These are phyloP conservation scores for Drosophila ficusphila DNA, from an alignment of 1,140 invertebrate genomes.

Conservation along the genomic window DNA sequence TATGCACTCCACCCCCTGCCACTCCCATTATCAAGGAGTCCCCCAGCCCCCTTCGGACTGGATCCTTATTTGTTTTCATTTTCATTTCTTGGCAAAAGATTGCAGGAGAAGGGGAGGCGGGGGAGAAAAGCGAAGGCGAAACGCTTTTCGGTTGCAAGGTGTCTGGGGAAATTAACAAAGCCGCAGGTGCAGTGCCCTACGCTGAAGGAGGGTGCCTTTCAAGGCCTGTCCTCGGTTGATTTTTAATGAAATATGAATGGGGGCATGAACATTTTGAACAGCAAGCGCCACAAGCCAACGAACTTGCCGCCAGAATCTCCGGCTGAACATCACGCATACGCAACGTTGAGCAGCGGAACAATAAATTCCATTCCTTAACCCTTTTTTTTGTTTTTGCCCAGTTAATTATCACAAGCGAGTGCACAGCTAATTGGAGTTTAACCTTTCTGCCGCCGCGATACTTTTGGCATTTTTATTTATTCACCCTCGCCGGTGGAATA, in stretches of 20 bases:
- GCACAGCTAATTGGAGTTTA: conserved; percentile 71
- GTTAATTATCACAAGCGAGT: conserved; percentile 69
- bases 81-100: conserved; percentile 41
- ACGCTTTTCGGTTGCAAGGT: conserved; percentile 57
- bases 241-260: conserved; percentile 76
- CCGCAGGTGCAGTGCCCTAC: conserved; percentile 57
- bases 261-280: no score
- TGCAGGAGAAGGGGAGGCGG: conserved; percentile 8
- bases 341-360: conserved; percentile 58
- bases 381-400: conserved; percentile 28
- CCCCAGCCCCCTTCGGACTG: conserved; percentile 15
- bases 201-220: no score
- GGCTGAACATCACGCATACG: conserved; percentile 67
- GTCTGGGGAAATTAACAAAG: conserved; percentile 78
- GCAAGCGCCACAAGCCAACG: conserved; percentile 32
- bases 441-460: conserved; percentile 24
- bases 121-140: no score
- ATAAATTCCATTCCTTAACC: conserved; percentile 29
- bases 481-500: conserved; percentile 16
- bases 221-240: conserved; percentile 31
- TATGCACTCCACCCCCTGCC: conserved; percentile 11
- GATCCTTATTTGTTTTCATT: conserved; percentile 66
- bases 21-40: neutral
- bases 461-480: conserved; percentile 39
- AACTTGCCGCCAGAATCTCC: conserved; percentile 22